Percentiles rank a stretch among this genome's conserved stretches.
phyloP scores from a whole-genome alignment of 2,888 invertebrate species.

The Hoplodrina ambigua region DNA sequence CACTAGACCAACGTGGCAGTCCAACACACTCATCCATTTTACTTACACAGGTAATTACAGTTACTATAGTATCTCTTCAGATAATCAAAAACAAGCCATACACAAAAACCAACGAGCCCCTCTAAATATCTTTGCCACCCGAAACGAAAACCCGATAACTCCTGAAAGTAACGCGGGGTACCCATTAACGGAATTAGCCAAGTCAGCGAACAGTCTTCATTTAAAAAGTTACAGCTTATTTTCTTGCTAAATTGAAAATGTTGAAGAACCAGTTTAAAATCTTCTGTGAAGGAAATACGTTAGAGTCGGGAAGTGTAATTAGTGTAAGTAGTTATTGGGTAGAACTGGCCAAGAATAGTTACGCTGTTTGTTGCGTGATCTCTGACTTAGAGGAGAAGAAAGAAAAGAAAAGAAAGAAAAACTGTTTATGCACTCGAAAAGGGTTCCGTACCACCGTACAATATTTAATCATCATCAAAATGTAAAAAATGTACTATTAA shows the following conservation, averaged over 20 bases:
- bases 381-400: not conserved
- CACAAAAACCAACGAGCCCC: constrained; percentile 37
- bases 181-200: constrained; percentile 67
- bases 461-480: no score
- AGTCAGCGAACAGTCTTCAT: constrained; percentile 63
- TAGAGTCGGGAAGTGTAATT: constrained; percentile 43
- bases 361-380: constrained; percentile 7
- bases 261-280: constrained; percentile 62
- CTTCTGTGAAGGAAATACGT: constrained; percentile 39
- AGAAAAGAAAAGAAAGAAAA: no score
- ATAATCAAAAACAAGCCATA: constrained; percentile 33
- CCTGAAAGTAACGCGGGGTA: constrained; percentile 34
- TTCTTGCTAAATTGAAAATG: constrained; percentile 69
- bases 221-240: constrained; percentile 64
- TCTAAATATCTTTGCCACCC: constrained; percentile 20
- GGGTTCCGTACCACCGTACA: no score
- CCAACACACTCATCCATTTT: not conserved
- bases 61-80: constrained; percentile 30
- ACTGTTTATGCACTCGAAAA: no score
- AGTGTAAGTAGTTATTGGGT: constrained; percentile 34
- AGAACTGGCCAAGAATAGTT: constrained; percentile 8
- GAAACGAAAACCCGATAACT: constrained; percentile 25
- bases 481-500: no score
- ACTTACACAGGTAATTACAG: not conserved
- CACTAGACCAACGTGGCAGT: no score